Conservation (phyloP, 2,888 invertebrate species). For the Escarpia spicata region DNA sequence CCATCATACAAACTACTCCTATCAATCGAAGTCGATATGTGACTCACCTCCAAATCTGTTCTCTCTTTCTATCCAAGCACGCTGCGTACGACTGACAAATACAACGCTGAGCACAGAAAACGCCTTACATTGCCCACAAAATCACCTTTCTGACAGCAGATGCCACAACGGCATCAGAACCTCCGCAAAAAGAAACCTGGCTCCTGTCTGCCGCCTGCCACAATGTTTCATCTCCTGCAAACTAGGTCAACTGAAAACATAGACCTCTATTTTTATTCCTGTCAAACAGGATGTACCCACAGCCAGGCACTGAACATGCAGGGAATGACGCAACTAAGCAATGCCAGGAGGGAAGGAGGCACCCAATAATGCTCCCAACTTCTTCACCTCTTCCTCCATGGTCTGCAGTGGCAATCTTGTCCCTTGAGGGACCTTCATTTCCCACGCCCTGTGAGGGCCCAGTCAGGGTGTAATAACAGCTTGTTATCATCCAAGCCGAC, state of each 20-base stretch:
- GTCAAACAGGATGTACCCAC: not conserved
- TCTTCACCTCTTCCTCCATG: not conserved
- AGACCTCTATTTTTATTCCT: not conserved
- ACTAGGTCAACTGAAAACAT: slow-evolving; percentile 2
- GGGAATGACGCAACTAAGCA: not conserved
- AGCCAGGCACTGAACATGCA: not conserved
- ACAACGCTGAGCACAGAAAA: not conserved
- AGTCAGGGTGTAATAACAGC: not conserved
- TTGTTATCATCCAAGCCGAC: not conserved
- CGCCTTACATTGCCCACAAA: not conserved
- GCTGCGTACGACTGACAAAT: not conserved
- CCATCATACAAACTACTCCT: not conserved
- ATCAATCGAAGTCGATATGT: not conserved
- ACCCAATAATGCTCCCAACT: not conserved
- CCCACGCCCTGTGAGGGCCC: not conserved
- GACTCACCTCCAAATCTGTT: not conserved
- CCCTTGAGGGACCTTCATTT: not conserved
- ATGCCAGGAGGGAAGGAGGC: not conserved
- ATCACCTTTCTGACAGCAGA: slow-evolving; percentile 12
- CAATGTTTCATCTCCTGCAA: not conserved
- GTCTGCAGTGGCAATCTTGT: not conserved
- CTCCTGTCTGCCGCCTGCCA: not conserved
- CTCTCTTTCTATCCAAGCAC: not conserved
- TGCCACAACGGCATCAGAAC: not conserved
- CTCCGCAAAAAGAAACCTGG: not conserved